Conservation (phyloP, 1,140 invertebrate species). For the Ostrea edulis region DNA sequence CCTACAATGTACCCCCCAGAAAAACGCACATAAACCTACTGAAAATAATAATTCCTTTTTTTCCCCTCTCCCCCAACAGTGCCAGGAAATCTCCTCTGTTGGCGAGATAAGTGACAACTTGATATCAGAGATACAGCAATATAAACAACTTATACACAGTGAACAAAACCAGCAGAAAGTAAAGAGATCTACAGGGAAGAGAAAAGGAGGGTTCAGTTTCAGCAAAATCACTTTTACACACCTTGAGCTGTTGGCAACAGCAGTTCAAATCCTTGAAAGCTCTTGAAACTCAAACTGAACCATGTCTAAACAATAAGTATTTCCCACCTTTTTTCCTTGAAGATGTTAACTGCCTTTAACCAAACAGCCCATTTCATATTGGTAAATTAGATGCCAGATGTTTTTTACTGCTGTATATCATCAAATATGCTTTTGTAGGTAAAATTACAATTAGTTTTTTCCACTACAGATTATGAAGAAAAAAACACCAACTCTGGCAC, state of each 20-base stretch:
- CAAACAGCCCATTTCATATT: neutral
- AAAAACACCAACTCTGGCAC: too few species aligned
- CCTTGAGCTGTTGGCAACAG: conserved; percentile 13
- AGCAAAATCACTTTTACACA: neutral
- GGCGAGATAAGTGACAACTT: conserved; percentile 28
- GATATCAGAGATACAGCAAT: conserved; percentile 17
- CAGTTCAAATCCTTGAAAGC: conserved; percentile 1
- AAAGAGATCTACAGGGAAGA: conserved; percentile 1
- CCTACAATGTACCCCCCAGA: neutral
- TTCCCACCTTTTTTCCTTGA: conserved; percentile 1
- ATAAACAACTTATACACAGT: conserved; percentile 18
- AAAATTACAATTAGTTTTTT: too few species aligned
- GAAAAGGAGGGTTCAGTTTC: neutral
- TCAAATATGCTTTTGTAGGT: too few species aligned
- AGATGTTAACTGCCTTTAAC: conserved; percentile 8
- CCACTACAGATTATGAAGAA: too few species aligned
- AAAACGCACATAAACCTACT: neutral
- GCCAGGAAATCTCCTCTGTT: conserved; percentile 27
- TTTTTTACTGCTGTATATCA: neutral
- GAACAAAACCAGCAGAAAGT: neutral
- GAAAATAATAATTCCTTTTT: neutral
- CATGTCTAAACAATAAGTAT: neutral
- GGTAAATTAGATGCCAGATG: neutral
- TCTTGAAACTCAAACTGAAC: neutral
- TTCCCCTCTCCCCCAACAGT: neutral